Conservation (phyloP, 2,888 invertebrate species). For the Cremastinae sp. region DNA sequence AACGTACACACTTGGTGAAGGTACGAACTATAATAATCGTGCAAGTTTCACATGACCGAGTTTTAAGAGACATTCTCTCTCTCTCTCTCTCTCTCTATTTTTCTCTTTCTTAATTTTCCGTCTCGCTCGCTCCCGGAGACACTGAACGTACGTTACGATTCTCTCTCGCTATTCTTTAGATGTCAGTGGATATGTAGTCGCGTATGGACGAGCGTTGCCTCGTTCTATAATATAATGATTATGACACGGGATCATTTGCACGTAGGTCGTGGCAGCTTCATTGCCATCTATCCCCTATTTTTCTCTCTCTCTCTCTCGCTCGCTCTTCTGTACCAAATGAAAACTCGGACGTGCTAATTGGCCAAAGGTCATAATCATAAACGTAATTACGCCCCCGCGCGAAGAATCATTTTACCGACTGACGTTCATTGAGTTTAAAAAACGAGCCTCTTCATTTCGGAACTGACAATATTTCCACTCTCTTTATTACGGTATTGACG, state of each 20-base stretch:
- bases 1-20: conserved; percentile 31
- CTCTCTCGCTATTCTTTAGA: too few relatives aligned
- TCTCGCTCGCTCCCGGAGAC: too few relatives aligned
- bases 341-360: conserved; percentile 70
- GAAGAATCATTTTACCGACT: conserved; percentile 40
- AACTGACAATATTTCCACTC: too few relatives aligned
- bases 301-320: too few relatives aligned
- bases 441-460: too few relatives aligned
- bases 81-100: conserved; percentile 33
- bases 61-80: conserved; percentile 61
- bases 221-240: conserved; percentile 67
- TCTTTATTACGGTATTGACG: too few relatives aligned
- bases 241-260: conserved; percentile 72
- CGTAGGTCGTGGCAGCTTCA: conserved; percentile 62
- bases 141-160: too few relatives aligned
- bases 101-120: conserved; percentile 17
- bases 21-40: conserved; percentile 42
- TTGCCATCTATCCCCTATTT: conserved; percentile 58
- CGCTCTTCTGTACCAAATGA: too few relatives aligned
- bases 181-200: too few relatives aligned
- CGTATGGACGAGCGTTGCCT: conserved; percentile 53
- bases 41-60: conserved; percentile 75
- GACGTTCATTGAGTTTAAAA: too few relatives aligned
- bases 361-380: conserved; percentile 76
- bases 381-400: conserved; percentile 65